Conservation (phyloP, 2,797 vertebrate species). For the Falco cherrug region DNA sequence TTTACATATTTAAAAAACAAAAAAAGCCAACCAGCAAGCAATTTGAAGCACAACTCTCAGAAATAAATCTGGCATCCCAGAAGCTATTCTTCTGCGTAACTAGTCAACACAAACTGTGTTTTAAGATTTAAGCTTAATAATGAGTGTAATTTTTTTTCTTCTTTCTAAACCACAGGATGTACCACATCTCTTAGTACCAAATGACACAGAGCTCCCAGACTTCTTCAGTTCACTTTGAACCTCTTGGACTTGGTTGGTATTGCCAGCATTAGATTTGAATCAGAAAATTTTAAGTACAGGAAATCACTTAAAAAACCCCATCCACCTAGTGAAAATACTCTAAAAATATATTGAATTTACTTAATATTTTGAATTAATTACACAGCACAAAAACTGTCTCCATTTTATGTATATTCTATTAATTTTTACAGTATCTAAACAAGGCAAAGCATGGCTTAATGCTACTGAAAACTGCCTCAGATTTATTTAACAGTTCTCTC, state of each 20-base stretch:
- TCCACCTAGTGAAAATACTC: neutral
- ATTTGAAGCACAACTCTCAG: neutral
- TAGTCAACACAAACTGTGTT: neutral
- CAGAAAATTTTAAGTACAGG: neutral
- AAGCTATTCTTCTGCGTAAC: neutral
- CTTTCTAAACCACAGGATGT: neutral
- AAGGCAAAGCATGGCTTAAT: neutral
- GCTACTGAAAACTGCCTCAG: neutral
- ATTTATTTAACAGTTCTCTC: neutral
- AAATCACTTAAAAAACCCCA: neutral
- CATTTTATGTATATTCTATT: neutral
- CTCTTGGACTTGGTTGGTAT: neutral
- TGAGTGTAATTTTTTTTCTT: neutral
- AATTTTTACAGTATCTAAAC: neutral
- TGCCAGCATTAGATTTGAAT: neutral
- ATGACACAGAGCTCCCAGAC: neutral
- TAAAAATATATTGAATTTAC: neutral
- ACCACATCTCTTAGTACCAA: neutral
- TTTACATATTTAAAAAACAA: neutral
- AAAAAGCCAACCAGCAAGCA: neutral
- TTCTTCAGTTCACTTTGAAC: neutral
- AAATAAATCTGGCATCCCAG: neutral
- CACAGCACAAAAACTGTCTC: neutral
- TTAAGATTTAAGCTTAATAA: neutral
- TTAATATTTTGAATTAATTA: neutral